phyloP scores from a whole-genome alignment of 2,113 vertebrate genomes.

The Otocyon megalotis region DNA sequence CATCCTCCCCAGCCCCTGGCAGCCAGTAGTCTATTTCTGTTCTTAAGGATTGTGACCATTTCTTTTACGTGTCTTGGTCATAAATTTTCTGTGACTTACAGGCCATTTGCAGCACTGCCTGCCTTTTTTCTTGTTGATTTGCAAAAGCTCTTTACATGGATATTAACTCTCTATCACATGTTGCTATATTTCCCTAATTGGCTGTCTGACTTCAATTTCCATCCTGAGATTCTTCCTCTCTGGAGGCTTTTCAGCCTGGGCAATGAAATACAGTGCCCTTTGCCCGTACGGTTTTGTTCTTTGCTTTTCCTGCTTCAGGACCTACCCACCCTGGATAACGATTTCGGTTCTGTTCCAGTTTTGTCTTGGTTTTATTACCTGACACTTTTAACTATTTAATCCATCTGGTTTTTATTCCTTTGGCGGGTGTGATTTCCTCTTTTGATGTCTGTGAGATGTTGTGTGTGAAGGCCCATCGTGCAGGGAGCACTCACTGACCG shows the following conservation, averaged over 20 bases:
- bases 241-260: not conserved
- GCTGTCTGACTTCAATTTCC: not conserved
- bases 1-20: not conserved
- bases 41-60: not conserved
- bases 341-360: not conserved
- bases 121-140: not conserved
- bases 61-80: not conserved
- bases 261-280: not conserved
- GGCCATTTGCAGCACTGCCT: not conserved
- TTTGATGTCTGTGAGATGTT: not conserved
- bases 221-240: not conserved
- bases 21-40: not conserved
- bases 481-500: not conserved
- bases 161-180: not conserved
- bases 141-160: not conserved
- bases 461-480: not conserved
- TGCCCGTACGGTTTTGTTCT: not conserved
- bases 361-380: not conserved
- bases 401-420: not conserved
- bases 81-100: not conserved
- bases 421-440: conserved; percentile 30
- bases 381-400: conserved; percentile 34
- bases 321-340: not conserved
- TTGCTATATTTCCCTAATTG: not conserved
- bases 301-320: conserved; percentile 13